Conservation (phyloP, 1,140 invertebrate genomes). For the Drosophila varians region DNA sequence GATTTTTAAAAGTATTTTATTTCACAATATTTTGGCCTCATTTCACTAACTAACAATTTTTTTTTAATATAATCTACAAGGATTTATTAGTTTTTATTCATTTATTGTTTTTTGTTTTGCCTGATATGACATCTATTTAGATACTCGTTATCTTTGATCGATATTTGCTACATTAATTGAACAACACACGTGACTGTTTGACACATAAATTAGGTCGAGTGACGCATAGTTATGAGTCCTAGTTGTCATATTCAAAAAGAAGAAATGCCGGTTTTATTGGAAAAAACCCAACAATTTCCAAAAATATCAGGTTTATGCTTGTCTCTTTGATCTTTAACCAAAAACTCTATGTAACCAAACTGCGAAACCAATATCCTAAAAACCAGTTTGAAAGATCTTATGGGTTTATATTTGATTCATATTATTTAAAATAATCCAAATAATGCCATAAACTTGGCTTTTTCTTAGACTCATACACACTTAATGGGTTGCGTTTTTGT, state of each 20-base stretch:
- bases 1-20: no score
- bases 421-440: no score
- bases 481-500: not conserved
- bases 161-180: conserved; percentile 19
- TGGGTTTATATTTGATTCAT: no score
- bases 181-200: conserved; percentile 33
- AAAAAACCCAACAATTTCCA: not conserved
- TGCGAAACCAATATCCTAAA: no score
- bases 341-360: no score
- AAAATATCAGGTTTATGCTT: not conserved
- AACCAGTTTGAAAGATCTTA: no score
- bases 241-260: not conserved
- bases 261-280: not conserved
- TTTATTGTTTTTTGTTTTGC: not conserved
- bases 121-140: not conserved
- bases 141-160: conserved; percentile 17
- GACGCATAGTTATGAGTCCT: conserved; percentile 8
- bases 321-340: no score
- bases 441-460: not conserved
- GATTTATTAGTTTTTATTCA: not conserved
- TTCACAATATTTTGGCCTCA: no score
- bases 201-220: conserved; percentile 37
- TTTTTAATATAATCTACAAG: not conserved
- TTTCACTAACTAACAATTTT: not conserved
- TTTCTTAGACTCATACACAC: not conserved